Conservation (phyloP, 2,113 vertebrate genomes). For the Oncorhynchus tshawytscha region DNA sequence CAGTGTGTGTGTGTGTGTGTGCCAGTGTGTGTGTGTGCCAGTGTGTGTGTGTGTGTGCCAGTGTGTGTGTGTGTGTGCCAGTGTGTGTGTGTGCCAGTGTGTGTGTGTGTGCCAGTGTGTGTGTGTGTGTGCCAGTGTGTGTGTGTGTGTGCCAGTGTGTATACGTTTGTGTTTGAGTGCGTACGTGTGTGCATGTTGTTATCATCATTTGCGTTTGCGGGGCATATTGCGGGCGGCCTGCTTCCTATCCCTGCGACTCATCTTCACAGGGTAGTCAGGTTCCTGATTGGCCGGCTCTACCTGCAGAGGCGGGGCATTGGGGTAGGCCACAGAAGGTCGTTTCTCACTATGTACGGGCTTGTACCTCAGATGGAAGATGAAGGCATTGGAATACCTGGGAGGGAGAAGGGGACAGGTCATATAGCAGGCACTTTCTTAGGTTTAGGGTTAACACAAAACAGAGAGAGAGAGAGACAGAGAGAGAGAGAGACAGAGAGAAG, state of each 20-base stretch:
- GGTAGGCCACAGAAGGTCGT: background rate
- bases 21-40: too few relatives aligned
- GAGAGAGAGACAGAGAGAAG: too few relatives aligned
- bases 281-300: background rate
- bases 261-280: constrained; percentile 13
- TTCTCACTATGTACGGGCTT: constrained; percentile 19
- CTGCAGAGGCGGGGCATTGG: background rate
- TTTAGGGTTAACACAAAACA: background rate
- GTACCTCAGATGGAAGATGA: constrained; percentile 50
- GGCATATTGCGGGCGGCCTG: constrained; percentile 10
- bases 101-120: too few relatives aligned
- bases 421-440: too few relatives aligned
- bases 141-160: too few relatives aligned
- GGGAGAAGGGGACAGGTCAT: background rate
- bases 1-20: too few relatives aligned
- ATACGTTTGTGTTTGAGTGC: too few relatives aligned
- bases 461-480: background rate
- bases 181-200: background rate
- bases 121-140: too few relatives aligned
- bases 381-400: constrained; percentile 38
- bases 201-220: constrained; percentile 16
- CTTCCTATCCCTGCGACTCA: constrained; percentile 25
- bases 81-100: too few relatives aligned
- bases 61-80: too few relatives aligned
- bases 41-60: too few relatives aligned